Evolutionary conservation across 2,888 invertebrate species (phyloP).

Genomic region (Eustalomyia histrio): DNA sequence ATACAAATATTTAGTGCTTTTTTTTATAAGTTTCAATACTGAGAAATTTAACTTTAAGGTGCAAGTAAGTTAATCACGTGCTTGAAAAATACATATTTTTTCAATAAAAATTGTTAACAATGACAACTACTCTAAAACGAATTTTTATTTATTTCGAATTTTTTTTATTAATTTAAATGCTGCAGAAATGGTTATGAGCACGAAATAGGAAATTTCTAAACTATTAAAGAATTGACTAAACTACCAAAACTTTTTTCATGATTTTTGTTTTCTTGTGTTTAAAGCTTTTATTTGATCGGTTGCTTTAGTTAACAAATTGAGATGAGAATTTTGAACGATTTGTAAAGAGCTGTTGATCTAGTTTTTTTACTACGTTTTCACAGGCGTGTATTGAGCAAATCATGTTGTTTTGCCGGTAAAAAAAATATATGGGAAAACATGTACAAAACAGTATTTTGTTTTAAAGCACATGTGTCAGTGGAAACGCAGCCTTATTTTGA

Average conservation of each 20-base stretch:
- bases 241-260: conserved; percentile 33
- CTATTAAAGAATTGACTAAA: conserved; percentile 33
- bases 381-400: too few relatives aligned
- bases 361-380: too few relatives aligned
- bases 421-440: too few relatives aligned
- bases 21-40: background rate
- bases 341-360: background rate
- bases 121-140: conserved; percentile 34
- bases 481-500: too few relatives aligned
- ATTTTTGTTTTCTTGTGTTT: background rate
- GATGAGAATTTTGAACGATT: conserved; percentile 7
- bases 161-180: conserved; percentile 3
- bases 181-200: conserved; percentile 17
- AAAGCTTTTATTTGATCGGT: conserved; percentile 1
- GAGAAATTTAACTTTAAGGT: conserved; percentile 11
- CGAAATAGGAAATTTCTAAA: conserved; percentile 28
- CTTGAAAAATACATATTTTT: conserved; percentile 22
- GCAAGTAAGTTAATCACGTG: conserved; percentile 55
- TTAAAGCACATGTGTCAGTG: too few relatives aligned
- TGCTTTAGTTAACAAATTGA: background rate
- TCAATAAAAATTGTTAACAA: background rate
- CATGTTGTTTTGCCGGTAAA: too few relatives aligned
- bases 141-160: background rate
- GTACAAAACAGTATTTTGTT: too few relatives aligned
- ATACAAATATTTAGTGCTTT: conserved; percentile 37